A percentile compares a stretch with the other conserved stretches of the same genome.
phyloP scores from a whole-genome alignment of 1,140 invertebrate species.

The Polypedilum vanderplanki region DNA sequence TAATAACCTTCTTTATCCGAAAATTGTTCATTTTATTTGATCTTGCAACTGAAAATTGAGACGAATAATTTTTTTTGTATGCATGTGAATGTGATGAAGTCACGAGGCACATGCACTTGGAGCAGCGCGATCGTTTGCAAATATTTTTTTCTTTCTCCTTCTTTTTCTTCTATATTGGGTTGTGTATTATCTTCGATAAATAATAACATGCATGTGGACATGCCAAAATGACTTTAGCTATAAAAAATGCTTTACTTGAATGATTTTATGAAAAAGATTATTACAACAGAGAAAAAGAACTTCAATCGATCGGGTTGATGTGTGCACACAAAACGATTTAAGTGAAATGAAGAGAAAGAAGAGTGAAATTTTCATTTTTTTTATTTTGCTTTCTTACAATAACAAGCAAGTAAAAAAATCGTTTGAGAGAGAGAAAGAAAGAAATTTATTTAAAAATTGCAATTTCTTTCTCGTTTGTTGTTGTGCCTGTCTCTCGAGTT shows the following conservation, averaged over 20 bases:
- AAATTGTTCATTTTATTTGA: neutral
- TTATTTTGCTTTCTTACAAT: neutral
- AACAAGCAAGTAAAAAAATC: constrained; percentile 4
- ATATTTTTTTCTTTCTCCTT: neutral
- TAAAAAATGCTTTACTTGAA: neutral
- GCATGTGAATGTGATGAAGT: neutral
- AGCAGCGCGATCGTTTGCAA: neutral
- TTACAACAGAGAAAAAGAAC: neutral
- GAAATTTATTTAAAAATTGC: constrained; percentile 15
- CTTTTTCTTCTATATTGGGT: no score
- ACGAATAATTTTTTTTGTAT: neutral
- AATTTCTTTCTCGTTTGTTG: constrained; percentile 2
- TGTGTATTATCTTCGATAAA: neutral
- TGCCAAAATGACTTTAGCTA: neutral
- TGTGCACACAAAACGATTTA: neutral
- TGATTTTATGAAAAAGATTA: constrained; percentile 19
- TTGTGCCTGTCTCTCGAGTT: neutral
- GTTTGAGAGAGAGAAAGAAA: constrained; percentile 11
- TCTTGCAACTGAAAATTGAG: neutral
- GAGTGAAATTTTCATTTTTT: constrained; percentile 17
- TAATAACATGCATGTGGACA: constrained; percentile 16
- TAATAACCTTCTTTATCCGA: neutral
- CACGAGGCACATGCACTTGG: neutral
- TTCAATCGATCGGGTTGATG: neutral
- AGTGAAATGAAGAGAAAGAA: constrained; percentile 24